phyloP scores from a whole-genome alignment of 2,113 vertebrate genomes.

The Silurus glanis region DNA sequence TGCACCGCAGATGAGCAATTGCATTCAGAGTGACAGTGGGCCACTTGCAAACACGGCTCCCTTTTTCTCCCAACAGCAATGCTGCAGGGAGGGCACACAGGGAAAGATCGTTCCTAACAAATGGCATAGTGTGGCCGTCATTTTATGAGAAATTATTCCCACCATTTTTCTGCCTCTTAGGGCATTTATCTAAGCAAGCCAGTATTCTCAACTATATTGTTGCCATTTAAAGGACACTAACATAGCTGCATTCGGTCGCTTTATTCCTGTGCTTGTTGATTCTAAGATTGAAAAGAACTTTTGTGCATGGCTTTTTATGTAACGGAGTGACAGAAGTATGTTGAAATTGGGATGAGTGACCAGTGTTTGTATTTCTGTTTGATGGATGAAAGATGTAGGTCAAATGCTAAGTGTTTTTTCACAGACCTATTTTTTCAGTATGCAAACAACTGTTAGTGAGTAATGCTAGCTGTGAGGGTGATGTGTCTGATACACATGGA shows the following conservation, averaged over 20 bases:
- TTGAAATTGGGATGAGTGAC: neutral
- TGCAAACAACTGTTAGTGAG: neutral
- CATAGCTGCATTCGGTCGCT: neutral
- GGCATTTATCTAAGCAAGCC: conserved; percentile 54
- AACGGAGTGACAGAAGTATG: neutral
- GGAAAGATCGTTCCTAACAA: conserved; percentile 56
- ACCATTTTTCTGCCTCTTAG: conserved; percentile 58
- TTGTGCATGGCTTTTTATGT: neutral
- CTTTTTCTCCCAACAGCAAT: conserved; percentile 49
- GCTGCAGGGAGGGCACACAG: conserved; percentile 59
- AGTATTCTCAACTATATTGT: neutral
- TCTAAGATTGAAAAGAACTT: neutral
- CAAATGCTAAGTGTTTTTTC: neutral
- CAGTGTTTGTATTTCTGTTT: neutral
- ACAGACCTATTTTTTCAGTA: neutral
- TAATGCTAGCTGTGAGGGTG: neutral
- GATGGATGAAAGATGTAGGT: neutral
- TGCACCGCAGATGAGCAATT: conserved; percentile 61
- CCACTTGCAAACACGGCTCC: conserved; percentile 55
- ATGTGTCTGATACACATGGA: neutral
- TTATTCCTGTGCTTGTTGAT: neutral
- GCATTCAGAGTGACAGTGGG: conserved; percentile 54
- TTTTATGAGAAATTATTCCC: conserved; percentile 63
- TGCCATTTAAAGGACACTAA: neutral
- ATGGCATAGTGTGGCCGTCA: conserved; percentile 53